These are phyloP conservation scores for Pongo pygmaeus DNA, from an alignment of 2,113 vertebrate genomes.

Conservation along the genomic window DNA sequence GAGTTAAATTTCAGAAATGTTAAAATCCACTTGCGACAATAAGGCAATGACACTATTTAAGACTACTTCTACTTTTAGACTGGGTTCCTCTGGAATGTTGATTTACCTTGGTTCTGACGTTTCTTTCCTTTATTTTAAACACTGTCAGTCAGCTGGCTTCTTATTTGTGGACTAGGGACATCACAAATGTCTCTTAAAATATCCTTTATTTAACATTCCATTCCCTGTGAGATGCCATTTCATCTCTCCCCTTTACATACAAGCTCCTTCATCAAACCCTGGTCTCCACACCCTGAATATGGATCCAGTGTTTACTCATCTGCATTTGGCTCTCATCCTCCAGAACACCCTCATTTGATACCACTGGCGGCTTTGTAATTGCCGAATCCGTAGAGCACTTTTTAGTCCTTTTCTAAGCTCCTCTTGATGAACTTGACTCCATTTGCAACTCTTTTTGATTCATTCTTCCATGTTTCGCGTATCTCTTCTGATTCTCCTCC, in stretches of 20 bases:
- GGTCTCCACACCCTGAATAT: neutral
- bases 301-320: neutral
- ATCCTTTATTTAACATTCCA: neutral
- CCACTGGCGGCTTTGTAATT: neutral
- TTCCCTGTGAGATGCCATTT: neutral
- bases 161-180: neutral
- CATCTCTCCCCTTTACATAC: neutral
- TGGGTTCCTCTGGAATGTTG: neutral
- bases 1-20: neutral
- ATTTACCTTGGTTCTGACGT: neutral
- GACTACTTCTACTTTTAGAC: neutral
- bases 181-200: neutral
- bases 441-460: neutral
- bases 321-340: neutral
- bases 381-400: neutral
- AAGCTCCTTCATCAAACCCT: neutral
- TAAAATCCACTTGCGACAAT: neutral
- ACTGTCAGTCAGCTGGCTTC: fast-evolving
- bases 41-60: neutral
- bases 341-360: neutral
- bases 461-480: neutral
- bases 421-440: neutral
- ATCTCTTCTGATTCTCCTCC: neutral
- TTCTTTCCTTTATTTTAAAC: neutral
- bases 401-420: neutral